Evolutionary conservation across 2,113 vertebrate genomes (phyloP).

Genomic region (Gavia stellata): DNA sequence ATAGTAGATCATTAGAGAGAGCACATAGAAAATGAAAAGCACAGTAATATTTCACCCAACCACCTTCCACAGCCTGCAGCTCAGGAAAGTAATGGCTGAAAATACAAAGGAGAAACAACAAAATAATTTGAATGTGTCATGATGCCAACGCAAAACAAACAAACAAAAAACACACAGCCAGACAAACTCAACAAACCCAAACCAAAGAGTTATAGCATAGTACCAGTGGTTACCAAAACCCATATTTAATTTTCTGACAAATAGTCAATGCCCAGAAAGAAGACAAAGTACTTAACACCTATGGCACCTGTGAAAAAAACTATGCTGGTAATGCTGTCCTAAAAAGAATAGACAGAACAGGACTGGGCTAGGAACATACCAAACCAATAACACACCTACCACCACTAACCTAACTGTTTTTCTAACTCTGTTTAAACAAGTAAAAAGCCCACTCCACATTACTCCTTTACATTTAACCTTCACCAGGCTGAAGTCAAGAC

Average conservation of each 20-base stretch:
- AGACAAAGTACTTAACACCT: not conserved
- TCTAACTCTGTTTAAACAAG: not conserved
- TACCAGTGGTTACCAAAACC: not conserved
- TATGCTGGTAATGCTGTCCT: not conserved
- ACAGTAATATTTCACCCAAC: not conserved
- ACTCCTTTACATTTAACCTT: not conserved
- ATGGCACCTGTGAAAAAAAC: not conserved
- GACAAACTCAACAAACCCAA: not conserved
- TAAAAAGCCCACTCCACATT: not conserved
- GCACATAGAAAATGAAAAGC: not conserved
- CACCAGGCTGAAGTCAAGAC: not conserved
- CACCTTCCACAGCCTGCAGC: not conserved
- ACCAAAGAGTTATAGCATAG: not conserved
- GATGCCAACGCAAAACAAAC: not conserved
- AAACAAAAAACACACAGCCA: not conserved
- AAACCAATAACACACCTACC: not conserved
- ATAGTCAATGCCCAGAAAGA: not conserved
- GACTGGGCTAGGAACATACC: not conserved
- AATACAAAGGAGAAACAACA: not conserved
- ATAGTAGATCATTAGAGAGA: not conserved
- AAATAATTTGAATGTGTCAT: not conserved
- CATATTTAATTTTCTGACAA: not conserved
- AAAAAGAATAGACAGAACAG: not conserved
- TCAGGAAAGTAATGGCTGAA: not conserved
- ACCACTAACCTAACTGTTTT: not conserved